phyloP scores from a whole-genome alignment of 1,140 invertebrate species.

The Lepidotrigona ventralis region DNA sequence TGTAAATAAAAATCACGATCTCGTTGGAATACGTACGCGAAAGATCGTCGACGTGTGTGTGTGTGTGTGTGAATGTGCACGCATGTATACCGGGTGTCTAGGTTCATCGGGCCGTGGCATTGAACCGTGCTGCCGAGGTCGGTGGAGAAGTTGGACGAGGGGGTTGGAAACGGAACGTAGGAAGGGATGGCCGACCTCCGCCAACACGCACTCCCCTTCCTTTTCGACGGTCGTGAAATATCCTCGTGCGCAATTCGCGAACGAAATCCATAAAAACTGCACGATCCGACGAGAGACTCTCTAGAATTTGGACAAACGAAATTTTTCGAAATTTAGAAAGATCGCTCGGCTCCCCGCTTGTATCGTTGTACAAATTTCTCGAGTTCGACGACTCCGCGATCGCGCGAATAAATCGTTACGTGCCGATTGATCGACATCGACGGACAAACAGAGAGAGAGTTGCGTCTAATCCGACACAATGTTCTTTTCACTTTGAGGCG shows the following conservation, averaged over 20 bases:
- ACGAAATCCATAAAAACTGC: neutral
- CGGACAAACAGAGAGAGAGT: no score
- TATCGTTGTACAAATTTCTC: neutral
- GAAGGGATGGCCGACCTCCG: constrained; percentile 3
- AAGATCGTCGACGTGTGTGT: neutral
- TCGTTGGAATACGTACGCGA: neutral
- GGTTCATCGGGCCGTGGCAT: constrained; percentile 58
- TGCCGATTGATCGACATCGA: neutral
- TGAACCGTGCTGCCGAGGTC: constrained; percentile 46
- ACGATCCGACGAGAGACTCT: neutral
- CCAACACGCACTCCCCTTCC: constrained; percentile 7
- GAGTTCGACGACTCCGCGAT: neutral
- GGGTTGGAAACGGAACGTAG: constrained; percentile 27
- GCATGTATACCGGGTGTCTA: constrained; percentile 30
- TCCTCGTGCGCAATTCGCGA: neutral
- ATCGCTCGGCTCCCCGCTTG: no score
- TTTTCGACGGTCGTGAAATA: neutral
- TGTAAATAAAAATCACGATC: constrained; percentile 45
- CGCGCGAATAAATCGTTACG: no score
- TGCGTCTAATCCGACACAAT: neutral
- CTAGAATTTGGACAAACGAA: neutral
- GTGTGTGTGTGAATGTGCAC: neutral
- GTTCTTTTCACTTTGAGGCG: neutral
- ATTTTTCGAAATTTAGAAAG: neutral
- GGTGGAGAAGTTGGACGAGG: constrained; percentile 11